Conservation (phyloP, 1,140 invertebrate species). For the Cepaea nemoralis region DNA sequence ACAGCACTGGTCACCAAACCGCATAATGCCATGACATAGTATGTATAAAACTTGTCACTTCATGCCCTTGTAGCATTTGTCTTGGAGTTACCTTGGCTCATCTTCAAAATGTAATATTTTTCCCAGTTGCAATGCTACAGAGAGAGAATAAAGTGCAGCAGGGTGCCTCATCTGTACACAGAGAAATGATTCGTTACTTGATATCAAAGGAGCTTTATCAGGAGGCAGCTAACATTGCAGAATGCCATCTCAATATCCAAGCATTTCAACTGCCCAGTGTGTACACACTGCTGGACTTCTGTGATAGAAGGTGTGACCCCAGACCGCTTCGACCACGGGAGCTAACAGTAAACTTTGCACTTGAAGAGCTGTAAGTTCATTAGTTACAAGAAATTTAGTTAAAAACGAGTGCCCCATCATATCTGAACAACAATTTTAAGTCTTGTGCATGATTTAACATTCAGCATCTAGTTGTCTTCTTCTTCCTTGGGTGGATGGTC, state of each 20-base stretch:
- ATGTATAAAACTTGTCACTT: too few relatives aligned
- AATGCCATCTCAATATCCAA: constrained; percentile 16
- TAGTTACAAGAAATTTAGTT: neutral
- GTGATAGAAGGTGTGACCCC: constrained; percentile 9
- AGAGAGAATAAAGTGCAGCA: constrained; percentile 33
- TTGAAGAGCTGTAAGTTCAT: constrained; percentile 39
- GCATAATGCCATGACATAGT: too few relatives aligned
- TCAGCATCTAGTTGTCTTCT: too few relatives aligned
- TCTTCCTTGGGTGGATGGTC: too few relatives aligned
- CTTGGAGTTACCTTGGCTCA: too few relatives aligned
- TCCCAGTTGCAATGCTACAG: constrained; percentile 38
- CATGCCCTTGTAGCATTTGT: too few relatives aligned
- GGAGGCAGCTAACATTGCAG: constrained; percentile 29
- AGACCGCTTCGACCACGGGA: constrained; percentile 10
- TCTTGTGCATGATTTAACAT: too few relatives aligned
- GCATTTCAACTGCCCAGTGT: neutral
- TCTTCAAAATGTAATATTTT: too few relatives aligned
- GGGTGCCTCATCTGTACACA: constrained; percentile 33
- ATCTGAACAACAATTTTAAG: too few relatives aligned
- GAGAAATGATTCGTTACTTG: constrained; percentile 41
- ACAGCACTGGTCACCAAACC: too few relatives aligned
- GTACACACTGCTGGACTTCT: constrained; percentile 34
- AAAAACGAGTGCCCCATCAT: too few relatives aligned
- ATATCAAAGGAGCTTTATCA: constrained; percentile 21
- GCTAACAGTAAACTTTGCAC: constrained; percentile 32